phyloP scores from a whole-genome alignment of 2,113 vertebrate species.

The Sisor rabdophorus region DNA sequence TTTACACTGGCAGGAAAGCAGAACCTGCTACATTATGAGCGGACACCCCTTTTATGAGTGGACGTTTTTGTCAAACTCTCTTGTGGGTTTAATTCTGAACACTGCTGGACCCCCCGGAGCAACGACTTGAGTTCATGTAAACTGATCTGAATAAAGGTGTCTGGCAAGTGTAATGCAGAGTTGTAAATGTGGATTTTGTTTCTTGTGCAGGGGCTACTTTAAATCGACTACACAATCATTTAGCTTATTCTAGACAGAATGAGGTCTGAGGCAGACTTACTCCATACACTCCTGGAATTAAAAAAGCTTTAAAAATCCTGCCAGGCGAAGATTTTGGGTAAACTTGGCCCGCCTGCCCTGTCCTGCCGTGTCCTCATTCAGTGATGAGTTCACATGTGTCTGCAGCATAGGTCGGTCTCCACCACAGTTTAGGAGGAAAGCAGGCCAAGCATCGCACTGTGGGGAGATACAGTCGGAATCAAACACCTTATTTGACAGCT shows the following conservation, averaged over 20 bases:
- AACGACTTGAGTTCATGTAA: no score
- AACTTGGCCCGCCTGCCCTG: conserved; percentile 2
- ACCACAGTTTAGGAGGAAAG: conserved; percentile 43
- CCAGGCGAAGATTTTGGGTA: not conserved
- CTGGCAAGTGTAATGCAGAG: no score
- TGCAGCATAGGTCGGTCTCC: conserved; percentile 36
- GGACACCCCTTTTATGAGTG: no score
- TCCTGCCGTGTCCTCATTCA: conserved; percentile 35
- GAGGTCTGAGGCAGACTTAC: not conserved
- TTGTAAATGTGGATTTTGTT: not conserved
- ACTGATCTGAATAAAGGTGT: no score
- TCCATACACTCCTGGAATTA: not conserved
- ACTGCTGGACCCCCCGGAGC: no score
- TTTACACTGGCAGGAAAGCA: no score
- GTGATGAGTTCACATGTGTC: conserved; percentile 50
- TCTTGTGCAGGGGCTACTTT: not conserved
- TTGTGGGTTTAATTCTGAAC: no score
- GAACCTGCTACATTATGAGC: no score
- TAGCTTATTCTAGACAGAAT: not conserved
- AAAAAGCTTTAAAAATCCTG: not conserved
- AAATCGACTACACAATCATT: not conserved
- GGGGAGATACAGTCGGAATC: conserved; percentile 25
- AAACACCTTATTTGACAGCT: conserved; percentile 26
- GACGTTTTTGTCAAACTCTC: no score
- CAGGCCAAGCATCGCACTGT: conserved; percentile 33